phyloP scores from a whole-genome alignment of 2,888 invertebrate genomes.

The Gibbula magus region DNA sequence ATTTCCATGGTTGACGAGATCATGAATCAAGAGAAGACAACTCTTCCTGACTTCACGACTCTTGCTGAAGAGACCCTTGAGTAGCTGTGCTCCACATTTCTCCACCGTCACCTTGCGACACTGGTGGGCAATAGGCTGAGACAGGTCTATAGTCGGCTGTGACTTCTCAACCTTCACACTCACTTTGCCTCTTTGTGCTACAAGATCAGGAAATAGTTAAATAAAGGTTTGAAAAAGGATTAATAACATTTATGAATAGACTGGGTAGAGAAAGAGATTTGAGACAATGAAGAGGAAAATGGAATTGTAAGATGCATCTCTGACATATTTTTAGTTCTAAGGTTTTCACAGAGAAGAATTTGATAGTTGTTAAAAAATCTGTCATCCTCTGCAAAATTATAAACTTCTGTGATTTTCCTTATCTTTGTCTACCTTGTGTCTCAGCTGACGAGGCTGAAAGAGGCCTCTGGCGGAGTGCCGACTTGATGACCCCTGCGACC shows the following conservation, averaged over 20 bases:
- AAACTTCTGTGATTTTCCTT: no score
- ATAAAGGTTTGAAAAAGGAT: neutral
- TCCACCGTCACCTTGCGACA: slow-evolving; percentile 50
- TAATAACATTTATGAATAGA: neutral
- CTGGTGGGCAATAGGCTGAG: slow-evolving; percentile 54
- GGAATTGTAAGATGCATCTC: neutral
- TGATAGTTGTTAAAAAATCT: neutral
- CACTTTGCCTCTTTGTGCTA: neutral
- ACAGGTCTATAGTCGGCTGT: slow-evolving; percentile 54
- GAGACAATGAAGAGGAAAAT: neutral
- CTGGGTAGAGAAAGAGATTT: neutral
- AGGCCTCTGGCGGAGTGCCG: slow-evolving; percentile 42
- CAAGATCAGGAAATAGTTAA: neutral
- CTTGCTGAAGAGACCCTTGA: slow-evolving; percentile 55
- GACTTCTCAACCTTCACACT: neutral
- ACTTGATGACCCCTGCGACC: slow-evolving; percentile 49
- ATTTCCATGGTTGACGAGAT: slow-evolving; percentile 59
- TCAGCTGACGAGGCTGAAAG: slow-evolving; percentile 17
- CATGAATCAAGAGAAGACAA: slow-evolving; percentile 55
- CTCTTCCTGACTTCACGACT: slow-evolving; percentile 45
- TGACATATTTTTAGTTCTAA: neutral
- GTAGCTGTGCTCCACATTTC: slow-evolving; percentile 43
- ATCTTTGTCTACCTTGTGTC: neutral
- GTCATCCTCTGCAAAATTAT: no score
- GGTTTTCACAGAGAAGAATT: neutral